Percentiles rank a stretch among this genome's conserved stretches.
Evolutionary conservation across 2,797 vertebrate species (phyloP).

Genomic region (Eupleurogrammus muticus): DNA sequence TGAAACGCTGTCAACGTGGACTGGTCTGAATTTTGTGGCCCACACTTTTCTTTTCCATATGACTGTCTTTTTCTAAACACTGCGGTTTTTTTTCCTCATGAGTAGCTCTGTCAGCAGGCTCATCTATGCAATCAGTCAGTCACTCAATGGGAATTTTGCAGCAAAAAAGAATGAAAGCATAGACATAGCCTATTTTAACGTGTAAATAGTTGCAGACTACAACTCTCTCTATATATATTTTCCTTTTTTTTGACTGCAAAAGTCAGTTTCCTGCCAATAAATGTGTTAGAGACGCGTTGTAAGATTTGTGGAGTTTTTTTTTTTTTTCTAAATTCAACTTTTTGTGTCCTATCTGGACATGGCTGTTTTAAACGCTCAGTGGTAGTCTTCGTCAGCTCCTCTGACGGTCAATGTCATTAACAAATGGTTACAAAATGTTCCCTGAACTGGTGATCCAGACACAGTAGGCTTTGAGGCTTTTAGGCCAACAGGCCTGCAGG

Average conservation of each 20-base stretch:
- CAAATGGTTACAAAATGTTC: neutral
- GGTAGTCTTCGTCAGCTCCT: rapidly evolving
- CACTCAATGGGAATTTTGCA: constrained; percentile 6
- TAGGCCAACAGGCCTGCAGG: constrained; percentile 42
- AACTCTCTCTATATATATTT: constrained; percentile 40
- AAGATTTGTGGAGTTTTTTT: constrained; percentile 43
- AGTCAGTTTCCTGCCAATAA: constrained; percentile 71
- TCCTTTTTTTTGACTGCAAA: constrained; percentile 65
- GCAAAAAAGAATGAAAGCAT: constrained; percentile 3
- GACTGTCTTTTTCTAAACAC: constrained; percentile 4
- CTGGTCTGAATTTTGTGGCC: neutral
- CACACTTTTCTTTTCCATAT: constrained; percentile 3
- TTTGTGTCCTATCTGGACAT: constrained; percentile 3
- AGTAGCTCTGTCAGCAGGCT: constrained; percentile 19
- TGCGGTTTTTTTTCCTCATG: constrained; percentile 9
- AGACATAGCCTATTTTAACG: constrained; percentile 55
- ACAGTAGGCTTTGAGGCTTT: neutral
- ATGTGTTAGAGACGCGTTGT: constrained; percentile 59
- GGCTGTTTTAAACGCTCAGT: neutral
- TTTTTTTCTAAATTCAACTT: constrained; percentile 85
- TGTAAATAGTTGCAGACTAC: constrained; percentile 67
- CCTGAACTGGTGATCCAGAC: neutral
- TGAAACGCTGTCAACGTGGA: constrained; percentile 2
- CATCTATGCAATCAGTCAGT: constrained; percentile 23
- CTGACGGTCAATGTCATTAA: neutral